Evolutionary conservation across 2,113 vertebrate genomes (phyloP).

Genomic region (Jaculus jaculus): DNA sequence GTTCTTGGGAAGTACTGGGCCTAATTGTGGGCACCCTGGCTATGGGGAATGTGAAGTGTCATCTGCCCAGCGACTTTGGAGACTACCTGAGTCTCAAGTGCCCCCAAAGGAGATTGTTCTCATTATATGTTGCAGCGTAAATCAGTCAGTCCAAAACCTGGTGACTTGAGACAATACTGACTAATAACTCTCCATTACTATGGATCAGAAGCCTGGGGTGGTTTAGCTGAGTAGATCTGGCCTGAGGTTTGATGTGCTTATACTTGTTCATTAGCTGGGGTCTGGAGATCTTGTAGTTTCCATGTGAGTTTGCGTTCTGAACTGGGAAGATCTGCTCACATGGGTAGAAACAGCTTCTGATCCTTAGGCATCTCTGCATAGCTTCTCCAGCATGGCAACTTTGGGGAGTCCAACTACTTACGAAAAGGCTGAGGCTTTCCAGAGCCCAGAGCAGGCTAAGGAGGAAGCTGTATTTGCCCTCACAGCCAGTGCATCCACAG

Average conservation of each 20-base stretch:
- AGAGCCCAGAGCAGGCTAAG: neutral
- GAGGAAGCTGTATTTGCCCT: neutral
- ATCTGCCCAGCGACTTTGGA: neutral
- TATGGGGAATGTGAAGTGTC: too few species aligned
- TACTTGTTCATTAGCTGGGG: neutral
- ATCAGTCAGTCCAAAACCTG: neutral
- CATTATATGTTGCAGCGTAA: fast-evolving
- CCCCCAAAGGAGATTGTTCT: neutral
- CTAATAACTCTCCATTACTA: fast-evolving
- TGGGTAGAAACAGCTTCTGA: too few species aligned
- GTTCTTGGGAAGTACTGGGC: neutral
- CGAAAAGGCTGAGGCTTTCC: neutral
- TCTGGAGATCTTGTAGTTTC: neutral
- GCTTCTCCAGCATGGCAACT: neutral
- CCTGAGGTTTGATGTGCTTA: fast-evolving
- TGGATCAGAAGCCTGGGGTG: neutral
- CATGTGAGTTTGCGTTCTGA: too few species aligned
- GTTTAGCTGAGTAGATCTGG: neutral
- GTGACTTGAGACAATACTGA: neutral
- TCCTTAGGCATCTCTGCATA: neutral
- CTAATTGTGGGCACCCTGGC: neutral
- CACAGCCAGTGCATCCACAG: fast-evolving
- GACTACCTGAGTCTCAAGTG: neutral
- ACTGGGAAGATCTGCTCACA: neutral
- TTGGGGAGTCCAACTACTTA: neutral